Conservation (phyloP, 2,797 vertebrate genomes). For the Buphagus erythrorhynchus region DNA sequence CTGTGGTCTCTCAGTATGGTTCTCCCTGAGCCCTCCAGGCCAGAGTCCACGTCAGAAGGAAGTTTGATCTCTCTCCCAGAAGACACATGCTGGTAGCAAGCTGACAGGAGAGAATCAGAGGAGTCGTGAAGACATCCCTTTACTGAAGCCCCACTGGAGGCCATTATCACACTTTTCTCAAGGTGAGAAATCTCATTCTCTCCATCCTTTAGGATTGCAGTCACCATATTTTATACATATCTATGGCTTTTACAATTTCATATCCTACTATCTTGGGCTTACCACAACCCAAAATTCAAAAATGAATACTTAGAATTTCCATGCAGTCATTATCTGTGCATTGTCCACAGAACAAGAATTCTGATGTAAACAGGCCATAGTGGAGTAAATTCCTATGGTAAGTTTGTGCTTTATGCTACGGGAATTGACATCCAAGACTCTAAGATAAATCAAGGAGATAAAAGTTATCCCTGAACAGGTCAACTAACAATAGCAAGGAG, state of each 20-base stretch:
- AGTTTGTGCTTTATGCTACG: not conserved
- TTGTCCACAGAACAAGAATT: not conserved
- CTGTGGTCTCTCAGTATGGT: not conserved
- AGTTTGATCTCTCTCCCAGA: not conserved
- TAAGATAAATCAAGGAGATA: not conserved
- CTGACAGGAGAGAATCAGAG: not conserved
- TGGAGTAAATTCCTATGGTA: not conserved
- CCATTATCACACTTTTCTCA: not conserved
- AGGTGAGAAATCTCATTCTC: not conserved
- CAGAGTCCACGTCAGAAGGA: fast-evolving
- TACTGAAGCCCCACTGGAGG: not conserved
- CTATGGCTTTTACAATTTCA: not conserved
- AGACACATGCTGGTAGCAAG: fast-evolving
- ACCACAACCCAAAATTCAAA: not conserved
- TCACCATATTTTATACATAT: not conserved
- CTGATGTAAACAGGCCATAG: not conserved
- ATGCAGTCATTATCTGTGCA: not conserved
- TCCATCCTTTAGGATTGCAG: not conserved
- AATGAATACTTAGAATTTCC: not conserved
- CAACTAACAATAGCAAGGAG: not conserved
- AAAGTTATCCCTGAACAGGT: not conserved
- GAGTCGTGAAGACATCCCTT: not conserved
- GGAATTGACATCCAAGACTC: not conserved
- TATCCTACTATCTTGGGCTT: not conserved
- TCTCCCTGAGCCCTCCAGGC: not conserved